Percentiles rank a stretch among this genome's conserved stretches.
These are phyloP conservation scores for Pitta sordida DNA, from an alignment of 2,113 vertebrate genomes.

Conservation along the genomic window DNA sequence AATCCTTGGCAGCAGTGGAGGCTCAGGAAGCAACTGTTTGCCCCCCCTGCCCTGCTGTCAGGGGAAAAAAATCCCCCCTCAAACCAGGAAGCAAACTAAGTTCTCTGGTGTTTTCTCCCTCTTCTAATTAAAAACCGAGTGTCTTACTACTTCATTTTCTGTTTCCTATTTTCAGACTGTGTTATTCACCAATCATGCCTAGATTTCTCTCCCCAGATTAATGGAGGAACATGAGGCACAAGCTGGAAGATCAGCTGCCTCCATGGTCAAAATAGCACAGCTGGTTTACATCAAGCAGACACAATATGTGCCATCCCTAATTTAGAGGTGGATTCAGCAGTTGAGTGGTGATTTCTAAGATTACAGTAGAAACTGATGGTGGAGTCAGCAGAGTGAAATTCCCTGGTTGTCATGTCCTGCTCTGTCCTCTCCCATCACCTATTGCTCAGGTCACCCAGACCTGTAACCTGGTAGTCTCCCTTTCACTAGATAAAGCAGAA, in stretches of 20 bases:
- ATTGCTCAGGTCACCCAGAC: not conserved
- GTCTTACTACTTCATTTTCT: not conserved
- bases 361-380: not conserved
- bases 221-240: rapidly evolving
- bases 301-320: rapidly evolving
- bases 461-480: not conserved
- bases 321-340: not conserved
- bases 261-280: not conserved
- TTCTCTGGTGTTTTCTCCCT: not conserved
- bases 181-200: not conserved
- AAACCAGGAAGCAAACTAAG: not conserved
- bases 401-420: not conserved
- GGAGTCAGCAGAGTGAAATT: not conserved
- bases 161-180: not conserved
- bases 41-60: too few species aligned
- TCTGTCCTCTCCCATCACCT: rapidly evolving
- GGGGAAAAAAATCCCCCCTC: too few species aligned
- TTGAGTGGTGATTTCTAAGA: not conserved
- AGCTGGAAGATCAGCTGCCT: rapidly evolving
- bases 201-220: not conserved
- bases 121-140: not conserved
- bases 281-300: not conserved
- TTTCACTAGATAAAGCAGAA: not conserved
- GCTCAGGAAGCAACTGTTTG: too few species aligned
- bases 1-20: too few species aligned